These are phyloP conservation scores for Hephaestus fuliginosus DNA, from an alignment of 2,797 vertebrate genomes.

Conservation along the genomic window DNA sequence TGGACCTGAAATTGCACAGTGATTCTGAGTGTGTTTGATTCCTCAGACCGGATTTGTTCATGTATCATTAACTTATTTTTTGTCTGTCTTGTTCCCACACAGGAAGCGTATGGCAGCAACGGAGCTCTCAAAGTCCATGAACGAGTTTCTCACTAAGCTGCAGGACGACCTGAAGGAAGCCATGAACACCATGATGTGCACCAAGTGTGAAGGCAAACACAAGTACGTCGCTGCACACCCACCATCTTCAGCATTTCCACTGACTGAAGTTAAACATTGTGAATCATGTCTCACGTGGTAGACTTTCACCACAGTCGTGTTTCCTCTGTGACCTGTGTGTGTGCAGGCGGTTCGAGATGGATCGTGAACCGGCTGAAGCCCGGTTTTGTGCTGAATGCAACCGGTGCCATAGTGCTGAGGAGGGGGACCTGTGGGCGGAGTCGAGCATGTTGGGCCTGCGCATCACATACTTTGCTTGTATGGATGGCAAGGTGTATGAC, in stretches of 20 bases:
- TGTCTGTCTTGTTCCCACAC: slow-evolving; percentile 10
- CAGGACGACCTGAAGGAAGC: slow-evolving; percentile 96
- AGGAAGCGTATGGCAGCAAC: slow-evolving; percentile 94
- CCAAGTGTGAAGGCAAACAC: slow-evolving; percentile 96
- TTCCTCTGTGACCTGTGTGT: slow-evolving; percentile 22
- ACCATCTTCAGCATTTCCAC: not conserved
- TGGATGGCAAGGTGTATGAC: slow-evolving; percentile 95
- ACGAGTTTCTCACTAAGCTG: slow-evolving; percentile 93
- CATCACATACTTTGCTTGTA: slow-evolving; percentile 95
- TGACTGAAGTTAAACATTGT: not conserved
- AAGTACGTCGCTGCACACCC: slow-evolving; percentile 82
- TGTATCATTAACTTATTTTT: not conserved
- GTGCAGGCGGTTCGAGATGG: slow-evolving; percentile 95
- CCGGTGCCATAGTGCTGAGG: slow-evolving; percentile 91
- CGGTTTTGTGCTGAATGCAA: slow-evolving; percentile 94
- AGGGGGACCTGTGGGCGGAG: slow-evolving; percentile 96
- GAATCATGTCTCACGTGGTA: not conserved
- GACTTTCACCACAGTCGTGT: slow-evolving; percentile 7
- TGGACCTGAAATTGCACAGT: not conserved
- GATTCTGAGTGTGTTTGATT: not conserved
- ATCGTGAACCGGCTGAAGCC: slow-evolving; percentile 89
- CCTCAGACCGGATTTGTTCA: not conserved
- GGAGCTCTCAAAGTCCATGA: slow-evolving; percentile 93
- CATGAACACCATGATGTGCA: slow-evolving; percentile 99
- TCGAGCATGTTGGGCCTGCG: slow-evolving; percentile 95